Percentiles rank a stretch among this genome's conserved stretches.
phyloP scores from a whole-genome alignment of 2,888 invertebrate genomes.

The Odontomyia ornata region DNA sequence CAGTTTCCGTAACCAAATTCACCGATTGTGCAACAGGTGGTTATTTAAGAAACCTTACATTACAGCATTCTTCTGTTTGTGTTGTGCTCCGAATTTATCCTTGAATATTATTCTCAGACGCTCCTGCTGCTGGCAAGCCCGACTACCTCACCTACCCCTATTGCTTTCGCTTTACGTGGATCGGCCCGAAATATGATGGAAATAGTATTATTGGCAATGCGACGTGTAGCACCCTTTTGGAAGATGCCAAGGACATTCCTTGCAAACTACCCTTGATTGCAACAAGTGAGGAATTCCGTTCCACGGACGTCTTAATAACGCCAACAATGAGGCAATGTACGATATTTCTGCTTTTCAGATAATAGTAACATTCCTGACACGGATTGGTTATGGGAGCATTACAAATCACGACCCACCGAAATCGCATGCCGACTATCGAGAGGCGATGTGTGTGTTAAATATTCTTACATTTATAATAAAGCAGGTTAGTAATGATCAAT shows the following conservation, averaged over 20 bases:
- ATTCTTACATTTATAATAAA: constrained; percentile 71
- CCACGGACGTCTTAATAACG: not conserved
- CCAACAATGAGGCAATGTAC: too few species aligned
- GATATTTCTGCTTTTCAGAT: constrained; percentile 61
- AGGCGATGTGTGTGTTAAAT: constrained; percentile 73
- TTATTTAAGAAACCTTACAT: not conserved
- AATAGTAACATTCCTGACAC: constrained; percentile 73
- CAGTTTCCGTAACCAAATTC: not conserved
- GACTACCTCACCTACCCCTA: constrained; percentile 57
- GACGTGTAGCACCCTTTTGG: constrained; percentile 68
- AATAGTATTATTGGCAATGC: constrained; percentile 66
- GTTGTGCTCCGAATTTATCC: not conserved
- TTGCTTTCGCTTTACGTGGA: constrained; percentile 77
- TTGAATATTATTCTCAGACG: constrained; percentile 7
- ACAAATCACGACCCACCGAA: constrained; percentile 59
- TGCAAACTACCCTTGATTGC: constrained; percentile 72
- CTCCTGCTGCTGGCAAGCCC: not conserved
- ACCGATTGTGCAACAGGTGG: constrained; percentile 32
- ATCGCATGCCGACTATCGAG: constrained; percentile 69
- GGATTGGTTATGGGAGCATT: constrained; percentile 69
- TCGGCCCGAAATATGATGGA: constrained; percentile 71
- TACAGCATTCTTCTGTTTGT: too few species aligned
- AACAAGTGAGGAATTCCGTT: constrained; percentile 66
- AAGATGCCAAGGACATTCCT: constrained; percentile 68
- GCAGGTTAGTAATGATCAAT: constrained; percentile 61